These are phyloP conservation scores for Lutraria rhynchaena DNA, from an alignment of 1,140 invertebrate genomes.

Conservation along the genomic window DNA sequence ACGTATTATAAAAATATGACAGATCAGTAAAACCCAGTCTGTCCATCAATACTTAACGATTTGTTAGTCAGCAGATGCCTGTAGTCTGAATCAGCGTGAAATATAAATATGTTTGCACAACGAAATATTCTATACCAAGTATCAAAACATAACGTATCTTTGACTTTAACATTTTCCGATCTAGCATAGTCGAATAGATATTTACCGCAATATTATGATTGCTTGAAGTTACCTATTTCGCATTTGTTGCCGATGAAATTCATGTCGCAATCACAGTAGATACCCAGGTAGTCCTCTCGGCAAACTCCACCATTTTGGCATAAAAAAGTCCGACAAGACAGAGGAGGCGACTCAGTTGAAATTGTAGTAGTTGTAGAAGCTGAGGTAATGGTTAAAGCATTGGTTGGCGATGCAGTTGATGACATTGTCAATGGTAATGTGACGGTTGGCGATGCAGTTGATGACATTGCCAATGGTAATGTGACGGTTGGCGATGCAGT, in stretches of 20 bases:
- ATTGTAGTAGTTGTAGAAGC: background rate
- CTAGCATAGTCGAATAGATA: no score
- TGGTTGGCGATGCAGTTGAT: background rate
- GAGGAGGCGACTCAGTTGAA: background rate
- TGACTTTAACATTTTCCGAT: no score
- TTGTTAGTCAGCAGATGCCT: no score
- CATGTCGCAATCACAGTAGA: constrained; percentile 9
- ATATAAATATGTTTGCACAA: no score
- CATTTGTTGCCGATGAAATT: constrained; percentile 2
- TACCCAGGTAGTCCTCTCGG: background rate
- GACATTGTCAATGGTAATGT: background rate
- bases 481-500: background rate
- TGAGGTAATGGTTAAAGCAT: background rate
- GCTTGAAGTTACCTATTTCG: constrained; percentile 21
- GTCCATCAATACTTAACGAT: no score
- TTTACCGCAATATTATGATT: no score
- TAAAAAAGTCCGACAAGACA: background rate
- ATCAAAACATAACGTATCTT: no score
- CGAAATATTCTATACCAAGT: no score
- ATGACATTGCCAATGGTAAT: background rate
- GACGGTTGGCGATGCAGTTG: background rate
- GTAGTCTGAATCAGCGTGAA: no score
- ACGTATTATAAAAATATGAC: no score
- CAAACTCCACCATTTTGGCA: constrained; percentile 24
- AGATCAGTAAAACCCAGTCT: no score